Base-by-base conservation (phyloP, 2,888 invertebrate genomes). In the Eupithecia dodoneata region DNA sequence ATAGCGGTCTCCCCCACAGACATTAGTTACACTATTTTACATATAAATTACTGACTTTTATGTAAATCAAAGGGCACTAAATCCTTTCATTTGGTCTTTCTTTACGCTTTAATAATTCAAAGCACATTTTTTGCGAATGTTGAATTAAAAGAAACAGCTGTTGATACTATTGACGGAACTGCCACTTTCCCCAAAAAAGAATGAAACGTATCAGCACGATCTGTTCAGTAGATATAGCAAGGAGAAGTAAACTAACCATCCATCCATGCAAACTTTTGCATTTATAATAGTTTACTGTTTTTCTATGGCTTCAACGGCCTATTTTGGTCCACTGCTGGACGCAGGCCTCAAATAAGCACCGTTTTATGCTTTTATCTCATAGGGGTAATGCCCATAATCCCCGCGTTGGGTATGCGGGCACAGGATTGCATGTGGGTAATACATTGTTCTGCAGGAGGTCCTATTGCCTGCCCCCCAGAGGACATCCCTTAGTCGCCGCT, bases 1-100 rank as follows among this genome's bases (percentile, higher is more conserved):
- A 79, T 69, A 69, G 69, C 69, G 42, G 42, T 59, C 55, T 59
- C 72, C 47, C 72, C 72, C n/a, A 42, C 59, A 42, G 45, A 72
- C 42, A 59, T 63, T 72, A 72, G 45, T 18, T 72, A n/a, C n/a
- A 15, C 72, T 72, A 59, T 72, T 63, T 72, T 18, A 59, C 59
- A 72, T 72, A 59, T 59, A 72, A 72, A 59, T 72, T 72, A 63
- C 55, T 44, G 55, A 30, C 55, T 45, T 63, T 63, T 45, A 59
- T 63, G 18, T 41, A 13, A 72, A 63, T 59, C 63, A 45, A 55
- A 72, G 42, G 18, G 63, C 10, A 44, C 42, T 44, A 59, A 72
- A 63, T 44, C 44, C 72, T 41, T 69, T 69, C n/a, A 69, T 69
- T 69, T 41, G 66, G 18, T 66, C 42, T 66, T 15, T 2, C 63